Percentiles rank a stretch among this genome's conserved stretches.
These are phyloP conservation scores for Biston stratarius DNA, from an alignment of 2,888 invertebrate genomes.

Conservation along the genomic window DNA sequence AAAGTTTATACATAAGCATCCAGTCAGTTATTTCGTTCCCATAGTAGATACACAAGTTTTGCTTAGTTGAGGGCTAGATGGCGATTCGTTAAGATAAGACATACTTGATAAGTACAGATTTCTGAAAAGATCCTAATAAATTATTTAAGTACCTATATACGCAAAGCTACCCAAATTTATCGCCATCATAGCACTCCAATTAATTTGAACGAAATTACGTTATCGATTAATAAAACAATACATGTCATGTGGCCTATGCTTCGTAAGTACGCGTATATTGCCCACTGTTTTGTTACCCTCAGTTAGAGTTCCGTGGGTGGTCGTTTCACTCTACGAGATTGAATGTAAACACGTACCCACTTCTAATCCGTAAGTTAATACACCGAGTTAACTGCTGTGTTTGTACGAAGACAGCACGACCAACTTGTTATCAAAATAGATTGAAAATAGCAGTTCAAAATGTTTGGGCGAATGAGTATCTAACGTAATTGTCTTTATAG, in stretches of 20 bases:
- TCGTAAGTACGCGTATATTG: background rate
- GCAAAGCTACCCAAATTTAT: constrained; percentile 7
- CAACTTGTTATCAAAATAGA: constrained; percentile 19
- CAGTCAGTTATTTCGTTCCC: no score
- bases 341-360: constrained; percentile 37
- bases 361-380: constrained; percentile 36
- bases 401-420: constrained; percentile 21
- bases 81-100: no score
- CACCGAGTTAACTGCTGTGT: constrained; percentile 31
- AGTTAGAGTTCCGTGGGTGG: constrained; percentile 28
- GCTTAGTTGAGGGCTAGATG: no score
- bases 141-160: constrained; percentile 7
- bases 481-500: background rate
- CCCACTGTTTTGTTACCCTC: constrained; percentile 29
- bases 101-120: background rate
- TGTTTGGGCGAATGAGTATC: background rate
- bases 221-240: constrained; percentile 31
- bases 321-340: constrained; percentile 31
- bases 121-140: constrained; percentile 15
- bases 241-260: constrained; percentile 2
- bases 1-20: no score
- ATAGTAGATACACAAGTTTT: no score
- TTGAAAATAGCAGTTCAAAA: background rate
- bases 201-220: constrained; percentile 26
- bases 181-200: constrained; percentile 27